Evolutionary conservation across 2,797 vertebrate species (phyloP).

Genomic region (Gambusia yucatana): DNA sequence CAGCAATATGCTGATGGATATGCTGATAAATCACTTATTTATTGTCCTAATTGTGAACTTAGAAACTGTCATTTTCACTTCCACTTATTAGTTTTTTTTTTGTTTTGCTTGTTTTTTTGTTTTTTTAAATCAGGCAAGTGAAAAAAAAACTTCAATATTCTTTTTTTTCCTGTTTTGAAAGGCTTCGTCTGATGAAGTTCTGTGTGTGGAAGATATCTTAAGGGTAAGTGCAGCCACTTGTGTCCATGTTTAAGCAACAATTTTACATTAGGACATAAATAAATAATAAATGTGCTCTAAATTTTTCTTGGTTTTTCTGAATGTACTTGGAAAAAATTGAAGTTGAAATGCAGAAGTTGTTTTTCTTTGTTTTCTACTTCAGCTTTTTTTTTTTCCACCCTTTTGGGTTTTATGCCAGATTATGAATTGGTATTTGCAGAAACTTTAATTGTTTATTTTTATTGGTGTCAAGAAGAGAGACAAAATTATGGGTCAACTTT

Average conservation of each 20-base stretch:
- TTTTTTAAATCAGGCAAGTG: background rate
- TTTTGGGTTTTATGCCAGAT: background rate
- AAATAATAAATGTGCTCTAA: background rate
- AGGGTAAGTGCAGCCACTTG: conserved; percentile 81
- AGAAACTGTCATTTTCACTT: conserved; percentile 1
- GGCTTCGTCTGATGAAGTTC: conserved; percentile 85
- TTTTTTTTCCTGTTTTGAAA: conserved; percentile 51
- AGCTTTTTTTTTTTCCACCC: background rate
- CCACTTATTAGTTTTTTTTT: background rate
- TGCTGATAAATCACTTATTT: background rate
- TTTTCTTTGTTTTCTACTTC: background rate
- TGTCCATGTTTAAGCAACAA: background rate
- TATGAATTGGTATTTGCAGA: background rate
- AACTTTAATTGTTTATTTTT: background rate
- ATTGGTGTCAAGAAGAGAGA: background rate
- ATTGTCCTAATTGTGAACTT: background rate
- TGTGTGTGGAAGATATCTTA: conserved; percentile 91
- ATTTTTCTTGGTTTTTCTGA: background rate
- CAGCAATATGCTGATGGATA: background rate
- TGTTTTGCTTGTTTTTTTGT: background rate
- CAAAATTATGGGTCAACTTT: background rate
- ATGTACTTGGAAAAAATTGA: background rate
- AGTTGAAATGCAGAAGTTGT: background rate
- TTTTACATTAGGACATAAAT: background rate
- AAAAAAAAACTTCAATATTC: background rate